These are phyloP conservation scores for Stenodema calcarata DNA, from an alignment of 2,888 invertebrate species.

Conservation along the genomic window DNA sequence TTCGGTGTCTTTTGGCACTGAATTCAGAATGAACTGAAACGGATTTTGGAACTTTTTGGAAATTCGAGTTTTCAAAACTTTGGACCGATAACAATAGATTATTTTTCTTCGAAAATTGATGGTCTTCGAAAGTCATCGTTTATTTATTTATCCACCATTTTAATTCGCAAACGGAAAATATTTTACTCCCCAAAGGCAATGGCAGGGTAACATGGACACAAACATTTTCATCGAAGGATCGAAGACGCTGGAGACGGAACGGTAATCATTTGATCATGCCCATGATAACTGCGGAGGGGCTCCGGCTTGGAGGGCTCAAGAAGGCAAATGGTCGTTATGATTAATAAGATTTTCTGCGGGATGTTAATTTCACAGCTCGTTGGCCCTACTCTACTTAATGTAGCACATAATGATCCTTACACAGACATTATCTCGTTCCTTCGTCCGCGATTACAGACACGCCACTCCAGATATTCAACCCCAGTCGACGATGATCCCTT, in stretches of 20 bases:
- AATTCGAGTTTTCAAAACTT: too few species aligned
- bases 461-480: not conserved
- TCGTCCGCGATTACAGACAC: conserved; percentile 9
- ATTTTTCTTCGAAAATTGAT: too few species aligned
- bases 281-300: not conserved
- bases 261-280: not conserved
- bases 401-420: conserved; percentile 39
- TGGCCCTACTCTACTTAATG: conserved; percentile 33
- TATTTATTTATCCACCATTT: too few species aligned
- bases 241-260: not conserved
- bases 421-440: conserved; percentile 30
- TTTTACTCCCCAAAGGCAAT: too few species aligned
- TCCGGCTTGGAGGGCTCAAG: not conserved
- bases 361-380: conserved; percentile 46
- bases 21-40: too few species aligned
- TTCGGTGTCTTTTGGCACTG: too few species aligned
- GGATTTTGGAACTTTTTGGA: too few species aligned
- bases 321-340: conserved; percentile 40
- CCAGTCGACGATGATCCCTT: not conserved
- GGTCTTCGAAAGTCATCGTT: too few species aligned
- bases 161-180: too few species aligned
- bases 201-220: too few species aligned
- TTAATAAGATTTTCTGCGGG: conserved; percentile 36
- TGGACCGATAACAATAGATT: too few species aligned
- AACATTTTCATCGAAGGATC: not conserved